Percentiles rank a stretch among this genome's conserved stretches.
These are phyloP conservation scores for Carlito syrichta DNA, from an alignment of 2,113 vertebrate genomes.

Conservation along the genomic window DNA sequence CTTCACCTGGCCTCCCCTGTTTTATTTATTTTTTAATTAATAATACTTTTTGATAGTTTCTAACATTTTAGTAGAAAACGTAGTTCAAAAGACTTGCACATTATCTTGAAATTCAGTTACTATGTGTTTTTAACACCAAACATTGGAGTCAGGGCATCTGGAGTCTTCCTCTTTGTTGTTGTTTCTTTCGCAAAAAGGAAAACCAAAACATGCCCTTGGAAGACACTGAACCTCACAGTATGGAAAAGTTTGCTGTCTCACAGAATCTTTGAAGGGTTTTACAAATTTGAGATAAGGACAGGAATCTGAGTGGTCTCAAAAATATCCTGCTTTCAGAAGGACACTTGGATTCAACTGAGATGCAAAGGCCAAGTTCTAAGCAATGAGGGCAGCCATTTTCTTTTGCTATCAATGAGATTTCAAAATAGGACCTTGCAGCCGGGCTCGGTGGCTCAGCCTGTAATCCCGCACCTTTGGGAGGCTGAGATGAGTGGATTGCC, in stretches of 20 bases:
- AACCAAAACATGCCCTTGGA: neutral
- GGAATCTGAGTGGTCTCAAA: neutral
- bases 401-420: neutral
- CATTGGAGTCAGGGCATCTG: neutral
- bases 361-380: neutral
- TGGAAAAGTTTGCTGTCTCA: neutral
- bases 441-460: no score
- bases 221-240: neutral
- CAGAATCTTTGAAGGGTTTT: neutral
- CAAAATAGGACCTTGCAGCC: no score
- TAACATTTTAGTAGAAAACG: neutral
- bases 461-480: no score
- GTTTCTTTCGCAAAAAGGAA: neutral
- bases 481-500: no score
- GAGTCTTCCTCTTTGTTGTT: neutral
- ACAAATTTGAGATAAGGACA: neutral
- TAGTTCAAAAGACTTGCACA: neutral
- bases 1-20: no score
- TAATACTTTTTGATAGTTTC: neutral
- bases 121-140: neutral
- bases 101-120: neutral
- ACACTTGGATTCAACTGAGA: neutral
- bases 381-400: neutral
- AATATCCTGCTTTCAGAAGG: neutral
- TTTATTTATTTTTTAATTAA: neutral